phyloP scores from a whole-genome alignment of 2,888 invertebrate genomes.

The Nineta flava region DNA sequence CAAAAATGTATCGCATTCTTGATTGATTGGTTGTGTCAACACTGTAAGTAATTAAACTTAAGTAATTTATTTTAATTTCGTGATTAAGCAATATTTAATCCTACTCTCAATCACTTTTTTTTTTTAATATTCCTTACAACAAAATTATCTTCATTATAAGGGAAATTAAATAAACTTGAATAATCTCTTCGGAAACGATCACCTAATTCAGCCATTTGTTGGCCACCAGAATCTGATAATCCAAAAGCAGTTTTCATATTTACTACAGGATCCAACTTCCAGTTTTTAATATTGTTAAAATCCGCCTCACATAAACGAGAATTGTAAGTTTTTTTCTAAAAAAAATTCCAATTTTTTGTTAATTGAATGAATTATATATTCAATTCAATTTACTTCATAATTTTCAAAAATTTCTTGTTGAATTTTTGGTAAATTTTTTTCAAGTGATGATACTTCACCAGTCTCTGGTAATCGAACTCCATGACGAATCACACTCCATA shows the following conservation, averaged over 20 bases:
- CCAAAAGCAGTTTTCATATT: neutral
- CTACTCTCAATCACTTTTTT: no score
- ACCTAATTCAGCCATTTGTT: neutral
- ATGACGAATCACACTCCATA: slow-evolving; percentile 56
- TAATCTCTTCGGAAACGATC: neutral
- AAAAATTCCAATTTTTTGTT: no score
- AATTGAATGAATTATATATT: no score
- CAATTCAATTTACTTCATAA: slow-evolving; percentile 37
- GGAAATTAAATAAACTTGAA: no score
- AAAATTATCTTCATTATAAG: slow-evolving; percentile 27
- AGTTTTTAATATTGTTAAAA: slow-evolving; percentile 43
- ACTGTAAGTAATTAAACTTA: no score
- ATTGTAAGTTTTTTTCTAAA: slow-evolving; percentile 22
- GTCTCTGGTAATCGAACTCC: slow-evolving; percentile 50
- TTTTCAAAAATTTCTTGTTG: slow-evolving; percentile 46
- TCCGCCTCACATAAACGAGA: slow-evolving; percentile 51
- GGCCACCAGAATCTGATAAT: neutral
- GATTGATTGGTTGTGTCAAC: no score
- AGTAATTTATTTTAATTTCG: no score
- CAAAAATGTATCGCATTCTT: no score
- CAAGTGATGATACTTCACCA: slow-evolving; percentile 35
- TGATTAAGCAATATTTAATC: no score
- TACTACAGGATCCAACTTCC: slow-evolving; percentile 38
- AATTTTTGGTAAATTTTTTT: slow-evolving; percentile 34
- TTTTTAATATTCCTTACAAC: slow-evolving; percentile 29